phyloP scores from a whole-genome alignment of 2,797 vertebrate genomes.

The Alfaro cultratus region DNA sequence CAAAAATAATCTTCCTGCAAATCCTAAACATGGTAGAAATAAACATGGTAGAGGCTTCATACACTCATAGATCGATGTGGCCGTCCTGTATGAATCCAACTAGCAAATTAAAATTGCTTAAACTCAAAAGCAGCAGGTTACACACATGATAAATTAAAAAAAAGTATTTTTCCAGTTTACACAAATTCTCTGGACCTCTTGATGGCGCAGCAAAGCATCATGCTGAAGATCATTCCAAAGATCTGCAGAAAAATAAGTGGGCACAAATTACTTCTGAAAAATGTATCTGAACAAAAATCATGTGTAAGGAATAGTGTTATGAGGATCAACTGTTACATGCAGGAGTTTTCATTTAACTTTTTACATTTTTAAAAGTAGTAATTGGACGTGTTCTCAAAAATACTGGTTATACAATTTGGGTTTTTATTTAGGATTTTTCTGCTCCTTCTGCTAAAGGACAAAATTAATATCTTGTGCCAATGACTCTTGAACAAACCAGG shows the following conservation, averaged over 20 bases:
- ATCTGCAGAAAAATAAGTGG: conserved; percentile 80
- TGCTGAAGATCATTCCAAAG: conserved; percentile 98
- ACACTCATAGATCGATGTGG: conserved; percentile 47
- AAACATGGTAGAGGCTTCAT: conserved; percentile 21
- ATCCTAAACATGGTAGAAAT: background rate
- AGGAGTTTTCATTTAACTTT: background rate
- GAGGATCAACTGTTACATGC: background rate
- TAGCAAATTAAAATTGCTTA: conserved; percentile 21
- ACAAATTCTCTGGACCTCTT: conserved; percentile 89
- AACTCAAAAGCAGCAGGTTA: conserved; percentile 31
- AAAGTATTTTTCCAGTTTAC: conserved; percentile 44
- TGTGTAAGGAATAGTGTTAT: too few relatives aligned
- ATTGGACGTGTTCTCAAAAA: background rate
- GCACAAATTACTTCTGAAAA: background rate
- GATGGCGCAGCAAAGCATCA: conserved; percentile 94
- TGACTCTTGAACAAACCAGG: background rate
- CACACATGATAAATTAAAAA: conserved; percentile 36
- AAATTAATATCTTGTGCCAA: background rate
- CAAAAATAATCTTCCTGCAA: conserved; percentile 3
- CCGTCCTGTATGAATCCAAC: conserved; percentile 50
- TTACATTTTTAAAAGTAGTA: background rate
- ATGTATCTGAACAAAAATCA: background rate
- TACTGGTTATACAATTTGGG: background rate
- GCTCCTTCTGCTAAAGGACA: background rate
- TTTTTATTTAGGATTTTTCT: background rate